Conservation (phyloP, 2,113 vertebrate species). For the Galemys pyrenaicus region DNA sequence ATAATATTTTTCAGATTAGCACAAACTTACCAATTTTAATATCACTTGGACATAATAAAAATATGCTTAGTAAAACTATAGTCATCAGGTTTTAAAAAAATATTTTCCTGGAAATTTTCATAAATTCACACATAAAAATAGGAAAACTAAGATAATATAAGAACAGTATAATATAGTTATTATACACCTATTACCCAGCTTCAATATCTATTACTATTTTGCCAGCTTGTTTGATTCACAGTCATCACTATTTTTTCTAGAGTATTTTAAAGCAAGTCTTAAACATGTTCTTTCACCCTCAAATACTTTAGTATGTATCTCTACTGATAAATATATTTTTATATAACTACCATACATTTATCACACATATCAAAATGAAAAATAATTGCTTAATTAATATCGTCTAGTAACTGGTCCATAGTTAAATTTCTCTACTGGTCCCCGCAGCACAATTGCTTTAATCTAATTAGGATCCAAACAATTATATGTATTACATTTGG, state of each 20-base stretch:
- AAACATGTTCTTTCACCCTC: background rate
- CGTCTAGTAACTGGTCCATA: background rate
- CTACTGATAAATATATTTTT: background rate
- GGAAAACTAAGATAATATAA: background rate
- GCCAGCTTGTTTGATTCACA: background rate
- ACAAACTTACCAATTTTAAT: background rate
- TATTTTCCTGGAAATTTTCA: background rate
- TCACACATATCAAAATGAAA: background rate
- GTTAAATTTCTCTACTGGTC: background rate
- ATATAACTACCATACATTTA: background rate
- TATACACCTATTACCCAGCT: background rate
- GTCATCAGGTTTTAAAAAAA: background rate
- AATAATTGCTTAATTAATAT: background rate
- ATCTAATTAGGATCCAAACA: background rate
- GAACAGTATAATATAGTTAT: background rate
- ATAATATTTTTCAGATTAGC: background rate
- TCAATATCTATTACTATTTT: background rate
- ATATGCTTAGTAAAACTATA: constrained; percentile 12
- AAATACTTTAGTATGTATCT: constrained; percentile 31
- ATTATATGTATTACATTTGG: background rate
- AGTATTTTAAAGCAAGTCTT: background rate
- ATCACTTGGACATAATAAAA: background rate
- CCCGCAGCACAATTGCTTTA: background rate
- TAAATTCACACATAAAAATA: background rate
- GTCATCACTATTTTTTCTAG: background rate